These are phyloP conservation scores for Patella pellucida DNA, from an alignment of 2,888 invertebrate genomes.

Conservation along the genomic window DNA sequence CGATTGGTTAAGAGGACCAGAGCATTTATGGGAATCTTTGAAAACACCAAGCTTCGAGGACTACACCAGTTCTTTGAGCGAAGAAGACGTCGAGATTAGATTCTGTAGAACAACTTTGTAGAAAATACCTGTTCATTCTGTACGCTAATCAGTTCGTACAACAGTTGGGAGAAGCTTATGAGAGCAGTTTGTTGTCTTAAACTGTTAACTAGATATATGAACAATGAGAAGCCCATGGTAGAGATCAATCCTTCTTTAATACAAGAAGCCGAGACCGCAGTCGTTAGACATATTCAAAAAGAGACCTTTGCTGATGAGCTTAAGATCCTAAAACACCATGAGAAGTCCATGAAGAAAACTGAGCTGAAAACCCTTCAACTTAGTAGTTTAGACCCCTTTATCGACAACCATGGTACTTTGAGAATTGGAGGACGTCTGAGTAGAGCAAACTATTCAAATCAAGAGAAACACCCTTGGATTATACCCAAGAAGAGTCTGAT, in stretches of 20 bases:
- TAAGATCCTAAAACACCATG: not conserved
- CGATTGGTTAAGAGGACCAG: not conserved
- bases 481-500: conserved; percentile 12
- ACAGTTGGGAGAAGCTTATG: no score
- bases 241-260: not conserved
- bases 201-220: no score
- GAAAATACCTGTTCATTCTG: no score
- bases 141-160: no score
- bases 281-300: not conserved
- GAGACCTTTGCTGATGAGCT: not conserved
- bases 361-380: not conserved
- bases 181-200: no score
- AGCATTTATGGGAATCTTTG: no score
- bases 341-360: not conserved
- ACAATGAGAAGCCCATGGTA: no score
- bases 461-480: conserved; percentile 13
- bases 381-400: not conserved
- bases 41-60: no score
- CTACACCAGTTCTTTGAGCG: no score
- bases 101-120: no score
- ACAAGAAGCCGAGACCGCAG: not conserved
- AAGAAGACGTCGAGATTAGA: no score
- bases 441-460: not conserved
- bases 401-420: not conserved
- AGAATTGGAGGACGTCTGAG: conserved; percentile 11